Conservation (phyloP, 2,113 vertebrate genomes). For the Seriola rivoliana region DNA sequence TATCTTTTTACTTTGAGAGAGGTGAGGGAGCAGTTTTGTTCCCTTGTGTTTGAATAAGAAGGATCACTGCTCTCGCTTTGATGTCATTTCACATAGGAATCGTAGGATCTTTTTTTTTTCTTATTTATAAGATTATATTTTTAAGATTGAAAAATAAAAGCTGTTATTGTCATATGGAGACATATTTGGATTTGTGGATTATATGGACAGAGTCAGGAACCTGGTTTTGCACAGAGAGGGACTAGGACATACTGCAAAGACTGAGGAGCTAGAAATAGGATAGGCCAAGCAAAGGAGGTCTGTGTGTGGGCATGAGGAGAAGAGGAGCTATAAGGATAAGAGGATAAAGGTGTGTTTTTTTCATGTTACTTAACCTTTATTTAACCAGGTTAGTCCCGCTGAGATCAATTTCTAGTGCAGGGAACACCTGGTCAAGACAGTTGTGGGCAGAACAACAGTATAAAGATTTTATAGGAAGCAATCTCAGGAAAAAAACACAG, state of each 20-base stretch:
- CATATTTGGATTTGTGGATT: background rate
- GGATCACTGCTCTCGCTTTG: background rate
- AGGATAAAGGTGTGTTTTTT: constrained; percentile 20
- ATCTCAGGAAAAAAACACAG: background rate
- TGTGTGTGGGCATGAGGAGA: constrained; percentile 9
- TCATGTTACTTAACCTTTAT: constrained; percentile 72
- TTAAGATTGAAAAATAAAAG: background rate
- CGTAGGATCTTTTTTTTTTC: background rate
- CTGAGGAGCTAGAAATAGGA: background rate
- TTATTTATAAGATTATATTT: background rate
- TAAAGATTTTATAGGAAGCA: constrained; percentile 48
- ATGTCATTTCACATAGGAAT: background rate
- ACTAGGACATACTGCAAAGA: background rate
- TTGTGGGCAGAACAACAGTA: constrained; percentile 42
- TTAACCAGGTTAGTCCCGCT: constrained; percentile 70
- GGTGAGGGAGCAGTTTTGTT: background rate
- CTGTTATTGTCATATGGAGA: background rate
- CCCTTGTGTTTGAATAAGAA: background rate
- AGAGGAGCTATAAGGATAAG: constrained; percentile 22
- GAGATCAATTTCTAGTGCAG: constrained; percentile 54
- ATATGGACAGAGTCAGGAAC: background rate
- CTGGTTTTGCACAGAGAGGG: background rate
- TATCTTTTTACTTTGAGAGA: background rate
- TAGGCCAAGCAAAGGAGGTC: background rate
- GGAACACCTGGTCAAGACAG: constrained; percentile 65